phyloP scores from a whole-genome alignment of 1,140 invertebrate genomes.

The Drosophila novamexicana region DNA sequence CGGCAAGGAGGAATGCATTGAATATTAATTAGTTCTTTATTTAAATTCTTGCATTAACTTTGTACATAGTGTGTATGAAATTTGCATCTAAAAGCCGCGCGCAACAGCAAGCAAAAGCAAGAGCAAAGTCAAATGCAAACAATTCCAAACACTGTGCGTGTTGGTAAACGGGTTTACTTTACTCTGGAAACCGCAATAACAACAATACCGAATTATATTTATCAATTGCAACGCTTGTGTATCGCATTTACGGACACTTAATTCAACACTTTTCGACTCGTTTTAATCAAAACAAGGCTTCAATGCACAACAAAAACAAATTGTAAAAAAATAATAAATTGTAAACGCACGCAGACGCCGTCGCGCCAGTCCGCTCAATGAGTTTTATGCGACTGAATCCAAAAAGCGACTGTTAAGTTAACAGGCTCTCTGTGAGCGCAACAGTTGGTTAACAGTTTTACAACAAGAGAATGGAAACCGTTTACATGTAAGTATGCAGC shows the following conservation, averaged over 20 bases:
- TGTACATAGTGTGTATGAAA: constrained; percentile 19
- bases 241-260: constrained; percentile 25
- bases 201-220: constrained; percentile 32
- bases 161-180: constrained; percentile 53
- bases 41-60: constrained; percentile 20
- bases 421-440: constrained; percentile 33
- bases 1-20: constrained; percentile 46
- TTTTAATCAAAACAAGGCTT: constrained; percentile 40
- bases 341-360: constrained; percentile 50
- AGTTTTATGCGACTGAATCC: constrained; percentile 40
- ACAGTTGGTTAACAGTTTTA: constrained; percentile 45
- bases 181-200: constrained; percentile 46
- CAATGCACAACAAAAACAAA: constrained; percentile 43
- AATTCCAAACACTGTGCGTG: constrained; percentile 38
- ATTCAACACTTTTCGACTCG: constrained; percentile 32
- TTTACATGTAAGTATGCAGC: not conserved
- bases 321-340: constrained; percentile 46
- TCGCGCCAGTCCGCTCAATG: constrained; percentile 41
- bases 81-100: constrained; percentile 56
- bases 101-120: constrained; percentile 49
- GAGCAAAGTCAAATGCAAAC: constrained; percentile 31
- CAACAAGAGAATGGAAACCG: not conserved
- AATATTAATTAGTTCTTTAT: constrained; percentile 41
- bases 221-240: constrained; percentile 24
- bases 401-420: constrained; percentile 34